These are phyloP conservation scores for Hycleus cichorii DNA, from an alignment of 1,140 invertebrate species.

Conservation along the genomic window DNA sequence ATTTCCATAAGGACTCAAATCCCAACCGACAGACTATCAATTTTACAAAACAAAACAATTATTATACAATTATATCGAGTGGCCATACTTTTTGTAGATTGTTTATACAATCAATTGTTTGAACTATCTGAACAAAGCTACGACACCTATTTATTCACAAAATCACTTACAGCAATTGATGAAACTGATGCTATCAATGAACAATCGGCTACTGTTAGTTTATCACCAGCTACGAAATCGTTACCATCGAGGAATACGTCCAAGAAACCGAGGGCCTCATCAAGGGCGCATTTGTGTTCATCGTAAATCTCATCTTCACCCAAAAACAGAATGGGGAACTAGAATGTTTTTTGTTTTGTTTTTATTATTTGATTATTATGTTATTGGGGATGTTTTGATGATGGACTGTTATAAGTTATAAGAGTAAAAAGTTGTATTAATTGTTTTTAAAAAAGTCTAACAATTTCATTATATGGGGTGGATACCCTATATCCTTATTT, in stretches of 20 bases:
- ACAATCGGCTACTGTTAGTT: constrained; percentile 59
- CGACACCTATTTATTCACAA: no score
- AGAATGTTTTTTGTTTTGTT: not conserved
- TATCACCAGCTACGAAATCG: constrained; percentile 52
- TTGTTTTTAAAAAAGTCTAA: no score
- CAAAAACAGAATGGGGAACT: constrained; percentile 54
- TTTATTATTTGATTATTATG: no score
- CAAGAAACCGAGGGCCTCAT: constrained; percentile 50
- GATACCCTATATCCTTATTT: no score
- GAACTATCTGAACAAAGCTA: no score
- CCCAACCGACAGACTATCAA: constrained; percentile 55
- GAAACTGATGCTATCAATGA: constrained; percentile 47
- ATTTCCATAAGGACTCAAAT: constrained; percentile 56
- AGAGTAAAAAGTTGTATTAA: no score
- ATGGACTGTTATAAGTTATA: no score
- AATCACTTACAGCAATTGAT: constrained; percentile 47
- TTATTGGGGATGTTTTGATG: no score
- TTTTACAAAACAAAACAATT: not conserved
- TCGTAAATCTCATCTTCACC: constrained; percentile 48
- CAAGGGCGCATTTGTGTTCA: constrained; percentile 49
- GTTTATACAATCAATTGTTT: no score
- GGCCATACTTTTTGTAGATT: no score
- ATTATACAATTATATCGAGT: no score
- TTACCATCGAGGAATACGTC: constrained; percentile 48
- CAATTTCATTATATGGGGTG: no score